Conservation (phyloP, 1,140 invertebrate species). For the Eubasilissa regina region DNA sequence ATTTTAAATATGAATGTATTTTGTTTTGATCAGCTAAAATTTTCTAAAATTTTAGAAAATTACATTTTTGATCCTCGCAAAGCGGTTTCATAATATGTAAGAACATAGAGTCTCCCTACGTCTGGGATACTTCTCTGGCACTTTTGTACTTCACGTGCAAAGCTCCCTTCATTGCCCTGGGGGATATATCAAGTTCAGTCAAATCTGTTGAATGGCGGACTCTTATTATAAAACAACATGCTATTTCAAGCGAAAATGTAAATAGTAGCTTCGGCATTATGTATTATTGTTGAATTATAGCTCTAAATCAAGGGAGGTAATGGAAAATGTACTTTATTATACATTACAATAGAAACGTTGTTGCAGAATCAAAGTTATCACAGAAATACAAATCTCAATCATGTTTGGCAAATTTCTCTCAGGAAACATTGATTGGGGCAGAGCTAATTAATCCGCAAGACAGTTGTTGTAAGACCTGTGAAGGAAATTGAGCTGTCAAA, state of each 20-base stretch:
- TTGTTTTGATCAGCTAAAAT: no score
- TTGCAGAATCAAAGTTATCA: no score
- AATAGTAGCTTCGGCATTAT: slow-evolving; percentile 16
- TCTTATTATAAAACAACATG: slow-evolving; percentile 45
- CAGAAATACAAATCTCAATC: no score
- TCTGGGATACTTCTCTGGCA: slow-evolving; percentile 27
- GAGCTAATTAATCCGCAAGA: no score
- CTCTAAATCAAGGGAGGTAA: background rate
- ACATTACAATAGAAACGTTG: no score
- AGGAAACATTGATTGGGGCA: no score
- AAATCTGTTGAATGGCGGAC: slow-evolving; percentile 41
- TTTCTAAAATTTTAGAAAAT: background rate
- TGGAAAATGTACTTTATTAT: background rate
- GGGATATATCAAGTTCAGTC: slow-evolving; percentile 38
- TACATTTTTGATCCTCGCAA: background rate
- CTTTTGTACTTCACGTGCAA: slow-evolving; percentile 35
- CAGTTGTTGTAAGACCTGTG: no score
- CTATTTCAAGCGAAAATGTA: slow-evolving; percentile 40
- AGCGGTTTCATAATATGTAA: no score
- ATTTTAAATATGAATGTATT: no score
- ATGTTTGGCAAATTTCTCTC: no score
- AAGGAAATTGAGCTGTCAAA: no score
- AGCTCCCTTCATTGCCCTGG: slow-evolving; percentile 30
- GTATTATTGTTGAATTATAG: slow-evolving; percentile 20
- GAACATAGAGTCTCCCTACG: slow-evolving; percentile 3